phyloP scores from a whole-genome alignment of 2,797 vertebrate species.

The Erpetoichthys calabaricus region DNA sequence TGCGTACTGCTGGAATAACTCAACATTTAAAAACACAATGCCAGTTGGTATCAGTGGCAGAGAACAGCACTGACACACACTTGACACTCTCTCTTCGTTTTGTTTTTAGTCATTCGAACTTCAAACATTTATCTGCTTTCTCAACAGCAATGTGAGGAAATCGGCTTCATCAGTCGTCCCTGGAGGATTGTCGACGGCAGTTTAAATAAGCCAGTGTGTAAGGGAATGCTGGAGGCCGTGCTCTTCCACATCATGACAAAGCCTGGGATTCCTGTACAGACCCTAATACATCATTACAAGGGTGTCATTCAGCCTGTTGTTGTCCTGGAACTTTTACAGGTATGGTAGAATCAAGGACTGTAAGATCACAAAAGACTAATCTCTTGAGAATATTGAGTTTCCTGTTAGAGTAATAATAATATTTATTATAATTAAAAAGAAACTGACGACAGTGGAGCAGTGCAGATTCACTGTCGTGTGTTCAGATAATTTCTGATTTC shows the following conservation, averaged over 20 bases:
- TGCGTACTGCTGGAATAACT: too few relatives aligned
- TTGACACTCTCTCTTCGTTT: too few relatives aligned
- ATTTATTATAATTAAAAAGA: neutral
- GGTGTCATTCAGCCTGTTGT: slow-evolving; percentile 69
- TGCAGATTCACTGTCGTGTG: neutral
- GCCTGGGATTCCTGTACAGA: slow-evolving; percentile 58
- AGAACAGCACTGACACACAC: too few relatives aligned
- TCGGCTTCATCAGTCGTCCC: slow-evolving; percentile 71
- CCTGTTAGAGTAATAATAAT: neutral
- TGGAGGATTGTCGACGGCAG: slow-evolving; percentile 83
- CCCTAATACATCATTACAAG: slow-evolving; percentile 64
- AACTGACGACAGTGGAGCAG: neutral
- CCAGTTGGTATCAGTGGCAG: too few relatives aligned
- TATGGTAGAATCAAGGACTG: slow-evolving; percentile 18
- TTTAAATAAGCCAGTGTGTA: slow-evolving; percentile 74
- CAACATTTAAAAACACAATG: too few relatives aligned
- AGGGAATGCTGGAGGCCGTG: slow-evolving; percentile 84
- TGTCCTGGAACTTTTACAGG: slow-evolving; percentile 75
- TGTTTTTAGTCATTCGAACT: too few relatives aligned
- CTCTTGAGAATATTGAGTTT: neutral
- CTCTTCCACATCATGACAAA: slow-evolving; percentile 77
- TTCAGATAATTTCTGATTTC: neutral
- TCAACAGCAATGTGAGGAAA: slow-evolving; percentile 3
- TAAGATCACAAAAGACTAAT: neutral
- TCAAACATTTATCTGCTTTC: neutral